Evolutionary conservation across 2,888 invertebrate genomes (phyloP).

Genomic region (Agriopis leucophaearia): DNA sequence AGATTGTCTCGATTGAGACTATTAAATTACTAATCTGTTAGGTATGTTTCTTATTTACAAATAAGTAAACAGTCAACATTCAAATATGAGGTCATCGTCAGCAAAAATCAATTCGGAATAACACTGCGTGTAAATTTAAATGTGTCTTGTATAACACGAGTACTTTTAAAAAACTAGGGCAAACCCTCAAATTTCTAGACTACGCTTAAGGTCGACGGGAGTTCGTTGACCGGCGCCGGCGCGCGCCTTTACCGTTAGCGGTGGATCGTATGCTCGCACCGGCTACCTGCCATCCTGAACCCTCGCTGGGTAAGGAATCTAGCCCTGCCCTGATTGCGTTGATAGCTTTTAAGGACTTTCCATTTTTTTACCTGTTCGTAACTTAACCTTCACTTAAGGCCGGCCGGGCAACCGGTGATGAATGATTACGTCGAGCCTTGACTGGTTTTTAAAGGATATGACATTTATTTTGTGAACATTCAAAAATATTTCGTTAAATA

Average conservation of each 20-base stretch:
- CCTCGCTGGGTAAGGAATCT: constrained; percentile 47
- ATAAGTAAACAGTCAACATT: constrained; percentile 1
- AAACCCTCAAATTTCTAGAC: constrained; percentile 79
- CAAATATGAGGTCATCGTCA: constrained; percentile 8
- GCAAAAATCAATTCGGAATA: constrained; percentile 14
- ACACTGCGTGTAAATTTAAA: constrained; percentile 1
- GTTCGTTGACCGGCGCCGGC: constrained; percentile 78
- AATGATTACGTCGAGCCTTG: constrained; percentile 32
- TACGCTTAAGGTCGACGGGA: constrained; percentile 70
- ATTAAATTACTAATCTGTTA: background rate
- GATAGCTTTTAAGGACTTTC: constrained; percentile 18
- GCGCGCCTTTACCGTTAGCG: constrained; percentile 75
- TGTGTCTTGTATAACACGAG: constrained; percentile 19
- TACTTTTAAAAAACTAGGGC: constrained; percentile 67
- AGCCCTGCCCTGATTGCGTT: constrained; percentile 26
- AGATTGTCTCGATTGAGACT: background rate
- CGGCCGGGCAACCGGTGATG: constrained; percentile 27
- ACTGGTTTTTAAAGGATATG: constrained; percentile 26
- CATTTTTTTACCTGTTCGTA: constrained; percentile 31
- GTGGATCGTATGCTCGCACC: constrained; percentile 57
- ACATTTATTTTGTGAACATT: constrained; percentile 13
- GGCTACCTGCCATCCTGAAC: constrained; percentile 63
- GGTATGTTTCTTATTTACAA: background rate
- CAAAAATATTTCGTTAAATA: constrained; percentile 1
- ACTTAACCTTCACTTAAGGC: constrained; percentile 30